A percentile compares a stretch with the other conserved stretches of the same genome.
These are phyloP conservation scores for Nycticryphes semicollaris DNA, from an alignment of 2,113 vertebrate species.

Conservation along the genomic window DNA sequence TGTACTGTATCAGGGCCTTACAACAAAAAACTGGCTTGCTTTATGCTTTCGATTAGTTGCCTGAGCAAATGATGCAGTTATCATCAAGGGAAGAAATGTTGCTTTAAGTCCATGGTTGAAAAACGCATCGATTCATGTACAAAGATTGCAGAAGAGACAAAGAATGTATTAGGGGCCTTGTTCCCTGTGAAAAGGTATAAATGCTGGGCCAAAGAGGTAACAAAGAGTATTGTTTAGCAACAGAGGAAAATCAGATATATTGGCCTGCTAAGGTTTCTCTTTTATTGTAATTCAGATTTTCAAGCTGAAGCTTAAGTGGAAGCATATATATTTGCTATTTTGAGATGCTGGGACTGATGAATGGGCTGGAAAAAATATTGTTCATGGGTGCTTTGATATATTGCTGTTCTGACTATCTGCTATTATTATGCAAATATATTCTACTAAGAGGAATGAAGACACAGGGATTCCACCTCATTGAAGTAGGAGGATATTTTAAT, in stretches of 20 bases:
- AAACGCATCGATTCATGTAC: not conserved
- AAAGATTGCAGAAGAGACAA: not conserved
- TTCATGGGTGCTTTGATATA: slow-evolving; percentile 12
- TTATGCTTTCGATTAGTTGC: not conserved
- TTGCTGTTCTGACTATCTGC: slow-evolving; percentile 4
- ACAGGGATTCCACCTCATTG: not conserved
- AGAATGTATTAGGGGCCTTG: not conserved
- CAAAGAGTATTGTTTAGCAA: not conserved
- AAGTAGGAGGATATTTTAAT: slow-evolving; percentile 27
- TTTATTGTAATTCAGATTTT: not conserved
- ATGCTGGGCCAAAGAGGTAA: not conserved
- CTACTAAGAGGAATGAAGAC: slow-evolving; percentile 10
- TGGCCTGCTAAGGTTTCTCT: not conserved
- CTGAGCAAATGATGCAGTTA: not conserved
- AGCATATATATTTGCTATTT: not conserved
- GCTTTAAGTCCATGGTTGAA: not conserved
- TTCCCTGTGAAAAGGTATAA: not conserved
- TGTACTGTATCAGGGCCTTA: not conserved
- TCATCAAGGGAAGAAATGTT: not conserved
- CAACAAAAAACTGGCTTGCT: not conserved
- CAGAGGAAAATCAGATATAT: not conserved
- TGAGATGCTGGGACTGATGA: slow-evolving; percentile 6
- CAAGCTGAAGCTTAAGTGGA: not conserved
- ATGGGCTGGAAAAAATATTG: slow-evolving; percentile 8
- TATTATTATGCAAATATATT: slow-evolving; percentile 59